Evolutionary conservation across 2,113 vertebrate genomes (phyloP).

Genomic region (Dryoscopus gambensis): DNA sequence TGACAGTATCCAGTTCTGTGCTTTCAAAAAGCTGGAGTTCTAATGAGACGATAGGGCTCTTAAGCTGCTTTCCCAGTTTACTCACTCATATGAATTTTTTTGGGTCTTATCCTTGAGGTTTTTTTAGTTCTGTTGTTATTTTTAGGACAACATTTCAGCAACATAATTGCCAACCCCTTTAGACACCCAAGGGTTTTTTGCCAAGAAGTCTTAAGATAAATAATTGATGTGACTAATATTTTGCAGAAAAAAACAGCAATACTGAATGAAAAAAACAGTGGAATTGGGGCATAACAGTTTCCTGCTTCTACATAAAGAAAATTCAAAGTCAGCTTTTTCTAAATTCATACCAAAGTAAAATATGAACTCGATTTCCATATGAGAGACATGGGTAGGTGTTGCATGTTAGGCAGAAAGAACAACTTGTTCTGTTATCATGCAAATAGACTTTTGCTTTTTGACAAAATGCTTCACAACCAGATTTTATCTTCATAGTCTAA

Average conservation of each 20-base stretch:
- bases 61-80: neutral
- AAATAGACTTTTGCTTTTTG: conserved; percentile 58
- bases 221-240: neutral
- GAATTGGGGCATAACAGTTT: neutral
- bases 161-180: neutral
- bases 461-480: conserved; percentile 23
- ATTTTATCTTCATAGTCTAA: conserved; percentile 43
- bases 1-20: neutral
- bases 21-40: neutral
- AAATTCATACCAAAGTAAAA: conserved; percentile 24
- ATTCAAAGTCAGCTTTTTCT: conserved; percentile 34
- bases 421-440: conserved; percentile 47
- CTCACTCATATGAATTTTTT: neutral
- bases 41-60: neutral
- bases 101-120: neutral
- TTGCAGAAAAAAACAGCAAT: neutral
- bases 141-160: neutral
- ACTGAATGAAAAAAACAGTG: neutral
- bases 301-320: neutral
- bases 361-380: neutral
- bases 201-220: neutral
- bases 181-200: neutral
- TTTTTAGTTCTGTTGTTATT: neutral
- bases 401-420: conserved; percentile 17
- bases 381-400: conserved; percentile 49